Percentiles rank a stretch among this genome's conserved stretches.
Conservation (phyloP, 1,140 invertebrate genomes). For the Tetramorium alpestre region DNA sequence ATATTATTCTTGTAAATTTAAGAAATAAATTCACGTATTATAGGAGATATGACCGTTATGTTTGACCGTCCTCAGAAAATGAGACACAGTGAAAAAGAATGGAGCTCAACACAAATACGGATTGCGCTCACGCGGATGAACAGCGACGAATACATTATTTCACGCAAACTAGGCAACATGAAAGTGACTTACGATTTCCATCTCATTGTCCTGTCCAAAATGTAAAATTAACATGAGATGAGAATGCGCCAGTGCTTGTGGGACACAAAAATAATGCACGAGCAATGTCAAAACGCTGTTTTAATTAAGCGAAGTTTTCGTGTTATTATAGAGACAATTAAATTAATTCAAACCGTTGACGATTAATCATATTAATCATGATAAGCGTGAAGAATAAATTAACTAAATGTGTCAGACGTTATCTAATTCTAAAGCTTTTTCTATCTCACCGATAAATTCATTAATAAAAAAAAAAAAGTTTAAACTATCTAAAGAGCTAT, state of each 20-base stretch:
- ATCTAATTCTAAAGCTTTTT: not conserved
- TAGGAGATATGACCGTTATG: not conserved
- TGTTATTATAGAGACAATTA: constrained; percentile 30
- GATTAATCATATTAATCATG: constrained; percentile 34
- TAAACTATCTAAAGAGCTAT: not conserved
- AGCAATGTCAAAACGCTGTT: constrained; percentile 5
- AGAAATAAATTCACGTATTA: not conserved
- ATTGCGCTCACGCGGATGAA: constrained; percentile 14
- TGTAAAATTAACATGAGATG: constrained; percentile 49
- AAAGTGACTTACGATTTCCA: constrained; percentile 55
- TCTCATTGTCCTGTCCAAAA: constrained; percentile 26
- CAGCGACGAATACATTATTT: not conserved
- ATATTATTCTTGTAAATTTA: not conserved
- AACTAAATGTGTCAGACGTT: not conserved
- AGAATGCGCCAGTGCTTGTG: not conserved
- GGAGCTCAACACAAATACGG: constrained; percentile 1
- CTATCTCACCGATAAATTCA: not conserved
- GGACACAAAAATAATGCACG: constrained; percentile 35
- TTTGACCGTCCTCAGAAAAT: not conserved
- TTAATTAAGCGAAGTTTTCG: constrained; percentile 42
- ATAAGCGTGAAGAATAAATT: not conserved
- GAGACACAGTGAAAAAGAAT: not conserved
- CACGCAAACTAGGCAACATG: not conserved
- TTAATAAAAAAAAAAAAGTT: not conserved
- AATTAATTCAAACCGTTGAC: constrained; percentile 6